Base-by-base conservation (phyloP, 2,113 vertebrate genomes). In the Leptocoma aspasia region DNA sequence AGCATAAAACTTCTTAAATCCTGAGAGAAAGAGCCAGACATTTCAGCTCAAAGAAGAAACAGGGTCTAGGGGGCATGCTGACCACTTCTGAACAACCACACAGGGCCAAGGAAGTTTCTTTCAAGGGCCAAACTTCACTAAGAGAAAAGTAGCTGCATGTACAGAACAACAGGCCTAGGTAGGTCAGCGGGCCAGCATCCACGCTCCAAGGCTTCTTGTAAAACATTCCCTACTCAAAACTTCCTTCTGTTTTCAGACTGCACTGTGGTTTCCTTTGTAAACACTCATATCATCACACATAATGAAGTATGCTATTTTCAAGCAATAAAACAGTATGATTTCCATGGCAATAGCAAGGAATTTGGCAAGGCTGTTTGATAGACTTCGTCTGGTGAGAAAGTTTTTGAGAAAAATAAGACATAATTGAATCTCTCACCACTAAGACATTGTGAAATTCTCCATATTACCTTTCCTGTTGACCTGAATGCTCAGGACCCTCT, bases 321-420 rank as follows among this genome's bases (percentile, higher is more conserved):
- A 81, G 81, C 27, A 78, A 45, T 13, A 57, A 49, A 83, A 2
- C 52, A 50, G 54, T 20, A 30, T 5, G 35, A 86, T 84, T 89
- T 84, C 92, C 87, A 80, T 37, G n/a, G 89, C 71, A 94, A 80
- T 60, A 72, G 64, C 26, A 65, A 82, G 60, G 72, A 79, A 81
- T 61, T 77, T 89, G 91, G 83, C 69, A 73, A 49, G 41, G 37
- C 18, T 49, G 17, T n/a, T 61, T 47, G 71, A 77, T 16, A 95
- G 82, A 92, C 83, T 75, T 52, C 19, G 53, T 82, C 73, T 81
- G 60, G 37, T 57, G 31, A 89, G 45, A 45, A 86, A 47, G 23
- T 19, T 68, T 75, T 60, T 28, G 69, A 89, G 56, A 84, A 63
- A 84, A 92, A 45, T 7, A 63, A 50, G 71, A 60, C 22, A 12